phyloP scores from a whole-genome alignment of 2,797 vertebrate genomes.

The Onychomys torridus region DNA sequence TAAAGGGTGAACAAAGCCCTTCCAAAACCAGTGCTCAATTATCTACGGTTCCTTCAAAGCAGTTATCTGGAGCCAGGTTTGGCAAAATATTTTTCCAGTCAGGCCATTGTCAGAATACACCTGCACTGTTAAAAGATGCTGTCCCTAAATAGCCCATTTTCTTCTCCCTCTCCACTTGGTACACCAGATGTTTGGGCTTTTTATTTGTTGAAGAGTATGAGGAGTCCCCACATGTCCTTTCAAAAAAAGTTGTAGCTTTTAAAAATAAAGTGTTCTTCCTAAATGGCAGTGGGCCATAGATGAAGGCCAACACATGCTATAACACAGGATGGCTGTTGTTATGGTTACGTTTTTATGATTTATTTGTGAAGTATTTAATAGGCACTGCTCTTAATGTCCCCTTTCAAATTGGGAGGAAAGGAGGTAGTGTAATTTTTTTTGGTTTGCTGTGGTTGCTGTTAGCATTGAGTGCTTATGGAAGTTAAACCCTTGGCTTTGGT shows the following conservation, averaged over 20 bases:
- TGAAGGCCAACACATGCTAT: conserved; percentile 67
- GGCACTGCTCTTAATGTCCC: background rate
- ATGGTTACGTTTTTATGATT: conserved; percentile 62
- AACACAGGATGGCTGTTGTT: conserved; percentile 43
- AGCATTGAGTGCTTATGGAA: background rate
- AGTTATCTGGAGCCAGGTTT: conserved; percentile 51
- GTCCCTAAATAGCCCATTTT: conserved; percentile 60
- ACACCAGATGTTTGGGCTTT: conserved; percentile 77
- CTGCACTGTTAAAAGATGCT: conserved; percentile 72
- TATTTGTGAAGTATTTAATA: conserved; percentile 55
- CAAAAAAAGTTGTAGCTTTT: conserved; percentile 64
- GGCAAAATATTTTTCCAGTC: conserved; percentile 62
- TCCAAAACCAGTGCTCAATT: conserved; percentile 51
- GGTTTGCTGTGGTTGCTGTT: background rate
- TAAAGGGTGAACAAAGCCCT: conserved; percentile 53
- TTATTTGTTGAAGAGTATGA: conserved; percentile 70
- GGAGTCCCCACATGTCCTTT: conserved; percentile 72
- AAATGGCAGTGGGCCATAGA: conserved; percentile 58
- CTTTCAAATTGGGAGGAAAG: background rate
- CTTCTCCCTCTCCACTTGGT: conserved; percentile 67
- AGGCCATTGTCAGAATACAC: conserved; percentile 71
- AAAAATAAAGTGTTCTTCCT: conserved; percentile 69
- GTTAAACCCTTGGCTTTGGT: background rate
- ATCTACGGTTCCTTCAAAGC: conserved; percentile 59
- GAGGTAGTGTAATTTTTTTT: background rate